A percentile compares a stretch with the other conserved stretches of the same genome.
Conservation (phyloP, 2,888 invertebrate species). For the Nasonia oneida region DNA sequence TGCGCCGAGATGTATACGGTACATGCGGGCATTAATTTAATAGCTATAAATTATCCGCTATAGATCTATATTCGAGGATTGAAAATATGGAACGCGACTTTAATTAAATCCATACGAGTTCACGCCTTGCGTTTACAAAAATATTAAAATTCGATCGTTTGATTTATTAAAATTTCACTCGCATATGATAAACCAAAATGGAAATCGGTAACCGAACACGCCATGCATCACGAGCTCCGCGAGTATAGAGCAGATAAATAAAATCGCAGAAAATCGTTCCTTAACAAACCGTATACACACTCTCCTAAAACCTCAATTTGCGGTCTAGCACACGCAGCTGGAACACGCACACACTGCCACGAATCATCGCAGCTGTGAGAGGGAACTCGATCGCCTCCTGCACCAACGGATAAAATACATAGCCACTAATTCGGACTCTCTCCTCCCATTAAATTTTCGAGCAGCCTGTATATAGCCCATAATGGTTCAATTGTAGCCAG, state of each 20-base stretch:
- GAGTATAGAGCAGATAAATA: background rate
- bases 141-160: conserved; percentile 8
- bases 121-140: background rate
- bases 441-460: background rate
- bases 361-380: conserved; percentile 12
- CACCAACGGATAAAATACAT: conserved; percentile 28
- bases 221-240: background rate
- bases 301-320: conserved; percentile 12
- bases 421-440: conserved; percentile 19
- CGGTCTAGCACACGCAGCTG: background rate
- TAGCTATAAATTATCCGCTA: conserved; percentile 12
- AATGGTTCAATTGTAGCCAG: conserved; percentile 26
- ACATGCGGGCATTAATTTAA: conserved; percentile 27
- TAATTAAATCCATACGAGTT: conserved; percentile 5
- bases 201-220: background rate
- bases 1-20: background rate
- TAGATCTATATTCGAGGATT: background rate
- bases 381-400: conserved; percentile 21
- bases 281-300: background rate
- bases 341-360: background rate
- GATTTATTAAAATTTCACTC: background rate
- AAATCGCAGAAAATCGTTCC: conserved; percentile 3
- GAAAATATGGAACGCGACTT: background rate
- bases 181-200: background rate
- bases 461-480: background rate